These are phyloP conservation scores for Xylota sylvarum DNA, from an alignment of 2,888 invertebrate genomes.

Conservation along the genomic window DNA sequence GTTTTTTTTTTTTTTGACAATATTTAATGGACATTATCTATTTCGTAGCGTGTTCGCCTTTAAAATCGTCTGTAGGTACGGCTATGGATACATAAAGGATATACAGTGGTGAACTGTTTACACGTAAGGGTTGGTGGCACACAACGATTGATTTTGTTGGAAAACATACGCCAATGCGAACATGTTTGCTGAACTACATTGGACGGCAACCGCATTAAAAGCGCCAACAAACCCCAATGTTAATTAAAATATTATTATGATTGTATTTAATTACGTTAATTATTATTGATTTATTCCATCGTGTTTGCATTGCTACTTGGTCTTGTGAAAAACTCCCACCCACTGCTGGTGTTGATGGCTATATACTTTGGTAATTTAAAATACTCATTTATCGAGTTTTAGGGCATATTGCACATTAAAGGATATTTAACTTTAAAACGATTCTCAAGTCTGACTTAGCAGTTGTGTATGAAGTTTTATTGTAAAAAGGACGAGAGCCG, in stretches of 20 bases:
- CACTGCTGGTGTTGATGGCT: too few relatives aligned
- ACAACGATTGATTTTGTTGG: not conserved
- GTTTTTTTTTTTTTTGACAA: not conserved
- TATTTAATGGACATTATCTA: not conserved
- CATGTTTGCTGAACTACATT: conserved; percentile 38
- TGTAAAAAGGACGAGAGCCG: too few relatives aligned
- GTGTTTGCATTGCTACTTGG: conserved; percentile 10
- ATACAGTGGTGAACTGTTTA: not conserved
- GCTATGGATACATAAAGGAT: not conserved
- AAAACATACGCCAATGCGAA: conserved; percentile 3
- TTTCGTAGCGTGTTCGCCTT: not conserved
- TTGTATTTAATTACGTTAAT: conserved; percentile 62
- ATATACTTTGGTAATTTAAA: too few relatives aligned
- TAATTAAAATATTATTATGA: conserved; percentile 63
- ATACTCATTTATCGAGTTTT: too few relatives aligned
- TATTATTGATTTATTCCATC: conserved; percentile 58
- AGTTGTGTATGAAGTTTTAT: too few relatives aligned
- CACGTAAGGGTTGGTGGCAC: not conserved
- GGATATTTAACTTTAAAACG: too few relatives aligned
- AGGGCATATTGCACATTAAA: too few relatives aligned
- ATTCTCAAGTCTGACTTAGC: too few relatives aligned
- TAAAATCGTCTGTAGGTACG: too few relatives aligned
- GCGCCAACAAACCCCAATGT: conserved; percentile 28
- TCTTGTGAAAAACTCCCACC: not conserved
- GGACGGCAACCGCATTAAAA: conserved; percentile 36